These are phyloP conservation scores for Eumacrocentrus americanus DNA, from an alignment of 2,888 invertebrate species.

Conservation along the genomic window DNA sequence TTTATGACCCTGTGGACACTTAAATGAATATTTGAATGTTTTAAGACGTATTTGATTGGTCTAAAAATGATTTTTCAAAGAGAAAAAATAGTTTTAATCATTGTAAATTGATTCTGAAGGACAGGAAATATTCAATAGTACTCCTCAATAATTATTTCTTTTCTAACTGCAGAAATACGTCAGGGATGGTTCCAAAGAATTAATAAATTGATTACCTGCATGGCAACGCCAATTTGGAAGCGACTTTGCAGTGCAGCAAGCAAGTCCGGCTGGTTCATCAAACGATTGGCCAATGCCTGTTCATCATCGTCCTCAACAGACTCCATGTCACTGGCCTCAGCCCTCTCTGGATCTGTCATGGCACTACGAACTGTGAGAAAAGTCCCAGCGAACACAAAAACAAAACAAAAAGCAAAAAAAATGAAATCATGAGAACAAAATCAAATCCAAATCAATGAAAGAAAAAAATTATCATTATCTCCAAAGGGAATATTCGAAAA, in stretches of 20 bases:
- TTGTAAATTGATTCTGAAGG: no score
- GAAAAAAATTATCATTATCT: neutral
- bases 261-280: conserved; percentile 59
- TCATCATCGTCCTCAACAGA: conserved; percentile 72
- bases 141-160: no score
- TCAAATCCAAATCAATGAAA: neutral
- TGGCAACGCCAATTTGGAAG: conserved; percentile 61
- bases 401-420: conserved; percentile 8
- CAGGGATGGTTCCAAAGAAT: no score
- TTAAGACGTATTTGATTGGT: no score
- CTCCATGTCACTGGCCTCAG: conserved; percentile 71
- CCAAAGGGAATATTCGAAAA: no score
- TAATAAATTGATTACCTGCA: conserved; percentile 60
- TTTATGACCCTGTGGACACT: no score
- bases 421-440: conserved; percentile 11
- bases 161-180: no score
- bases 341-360: conserved; percentile 71
- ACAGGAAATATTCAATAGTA: no score
- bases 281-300: conserved; percentile 62
- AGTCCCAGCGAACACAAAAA: neutral
- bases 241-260: conserved; percentile 68
- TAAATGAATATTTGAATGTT: no score
- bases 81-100: no score
- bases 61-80: no score
- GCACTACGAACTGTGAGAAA: conserved; percentile 53